A percentile compares a stretch with the other conserved stretches of the same genome.
Evolutionary conservation across 2,113 vertebrate genomes (phyloP).

Genomic region (Eurypyga helias): DNA sequence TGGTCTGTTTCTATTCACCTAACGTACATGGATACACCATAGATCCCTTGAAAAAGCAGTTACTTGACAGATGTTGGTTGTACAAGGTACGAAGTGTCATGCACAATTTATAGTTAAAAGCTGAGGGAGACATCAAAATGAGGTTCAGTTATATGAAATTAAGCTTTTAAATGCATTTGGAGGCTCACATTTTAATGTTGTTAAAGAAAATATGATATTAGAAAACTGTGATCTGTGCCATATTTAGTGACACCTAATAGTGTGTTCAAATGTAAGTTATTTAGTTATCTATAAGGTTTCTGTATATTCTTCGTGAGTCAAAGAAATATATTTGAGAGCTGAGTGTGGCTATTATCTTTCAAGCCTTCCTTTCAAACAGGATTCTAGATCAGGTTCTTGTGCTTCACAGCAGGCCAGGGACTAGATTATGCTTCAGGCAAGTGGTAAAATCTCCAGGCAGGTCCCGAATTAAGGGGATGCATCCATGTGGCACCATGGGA

Average conservation of each 20-base stretch:
- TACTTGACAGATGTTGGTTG: not conserved
- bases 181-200: not conserved
- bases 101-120: not conserved
- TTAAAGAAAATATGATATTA: not conserved
- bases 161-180: not conserved
- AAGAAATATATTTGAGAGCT: not conserved
- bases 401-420: not conserved
- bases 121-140: not conserved
- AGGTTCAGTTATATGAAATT: not conserved
- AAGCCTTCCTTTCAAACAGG: not conserved
- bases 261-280: not conserved
- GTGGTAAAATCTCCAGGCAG: not conserved
- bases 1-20: not conserved
- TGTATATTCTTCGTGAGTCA: not conserved
- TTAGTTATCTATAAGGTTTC: not conserved
- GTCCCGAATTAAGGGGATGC: fast-evolving
- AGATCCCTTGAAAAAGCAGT: not conserved
- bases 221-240: not conserved
- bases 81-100: not conserved
- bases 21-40: not conserved
- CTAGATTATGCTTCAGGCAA: not conserved
- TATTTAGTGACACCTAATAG: not conserved
- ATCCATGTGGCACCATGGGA: not conserved
- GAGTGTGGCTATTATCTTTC: not conserved
- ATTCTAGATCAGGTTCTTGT: not conserved